Base-by-base conservation (phyloP, 2,797 vertebrate species). In the Salarias fasciatus region DNA sequence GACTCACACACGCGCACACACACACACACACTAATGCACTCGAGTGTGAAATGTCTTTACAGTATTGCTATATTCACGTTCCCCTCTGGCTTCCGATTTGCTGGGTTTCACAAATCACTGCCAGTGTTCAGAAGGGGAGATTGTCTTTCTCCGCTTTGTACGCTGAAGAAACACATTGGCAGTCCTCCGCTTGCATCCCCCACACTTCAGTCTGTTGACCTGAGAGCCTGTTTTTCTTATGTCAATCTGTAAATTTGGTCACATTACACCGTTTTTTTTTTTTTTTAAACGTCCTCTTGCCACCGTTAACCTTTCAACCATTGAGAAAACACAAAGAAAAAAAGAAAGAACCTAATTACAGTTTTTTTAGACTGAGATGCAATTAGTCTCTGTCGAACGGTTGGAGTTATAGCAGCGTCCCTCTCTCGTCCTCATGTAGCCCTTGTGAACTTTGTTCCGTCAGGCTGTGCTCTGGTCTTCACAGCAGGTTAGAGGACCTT, bases 11-110 rank as follows among this genome's bases (percentile, higher is more conserved):
- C 67, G 71, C 53, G 63, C 74, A 64, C 53, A 76, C 79, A 71
- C 53, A 63, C 74, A 64, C 53, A 76, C 79, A 80, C 80, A 80
- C 65, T 77, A 82, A 85, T 69, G 77, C 88, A 91, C 86, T 73
- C 45, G 18, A 77, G 61, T 85, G 75, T 77, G 51, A 86, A 72
- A 81, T 70, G 68, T 80, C 84, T 83, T 85, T 82, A 88, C 86
- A 91, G 82, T 94, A 94, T 93, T 93, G 91, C 92, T 93, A 74
- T 89, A 81, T 83, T 86, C 66, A 83, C 73, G 57, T 78, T 57
- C 60, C 59, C 74, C 53, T 63, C 80, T 67, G 28, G 44, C 67
- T 66, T 69, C 56, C 65, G 63, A 55, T 75, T 74, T 63, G 30
- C 53, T 49, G 51, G 66, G 33, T 64, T 79, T 75, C 66, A 57